These are phyloP conservation scores for Trichosurus vulpecula DNA, from an alignment of 2,797 vertebrate genomes.

Conservation along the genomic window DNA sequence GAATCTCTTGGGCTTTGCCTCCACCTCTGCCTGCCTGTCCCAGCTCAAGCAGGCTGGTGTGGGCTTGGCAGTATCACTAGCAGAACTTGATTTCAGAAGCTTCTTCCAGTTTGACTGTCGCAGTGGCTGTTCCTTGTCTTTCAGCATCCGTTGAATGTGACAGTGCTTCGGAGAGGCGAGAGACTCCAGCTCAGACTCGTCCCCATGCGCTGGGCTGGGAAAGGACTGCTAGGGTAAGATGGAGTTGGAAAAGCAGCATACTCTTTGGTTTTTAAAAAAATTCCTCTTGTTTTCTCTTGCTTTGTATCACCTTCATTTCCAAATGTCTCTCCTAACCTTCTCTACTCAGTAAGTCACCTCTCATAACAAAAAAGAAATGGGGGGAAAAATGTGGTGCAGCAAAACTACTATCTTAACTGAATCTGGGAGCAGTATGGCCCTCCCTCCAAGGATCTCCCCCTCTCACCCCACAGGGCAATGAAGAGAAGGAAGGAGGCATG, in stretches of 20 bases:
- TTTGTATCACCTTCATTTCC: not conserved
- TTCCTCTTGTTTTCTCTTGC: not conserved
- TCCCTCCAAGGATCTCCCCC: not conserved
- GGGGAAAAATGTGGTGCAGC: not conserved
- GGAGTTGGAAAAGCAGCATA: not conserved
- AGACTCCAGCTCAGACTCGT: conserved; percentile 90
- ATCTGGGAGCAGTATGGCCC: not conserved
- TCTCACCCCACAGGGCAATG: not conserved
- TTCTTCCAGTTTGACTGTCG: not conserved
- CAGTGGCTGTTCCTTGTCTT: conserved; percentile 26
- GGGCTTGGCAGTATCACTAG: not conserved
- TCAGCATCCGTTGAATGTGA: conserved; percentile 91
- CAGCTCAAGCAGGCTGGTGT: not conserved
- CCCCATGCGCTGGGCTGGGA: conserved; percentile 93
- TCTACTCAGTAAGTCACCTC: not conserved
- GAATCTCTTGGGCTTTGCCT: not conserved
- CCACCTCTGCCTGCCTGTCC: not conserved
- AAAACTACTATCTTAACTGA: not conserved
- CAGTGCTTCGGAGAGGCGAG: conserved; percentile 89
- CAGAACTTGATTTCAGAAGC: not conserved
- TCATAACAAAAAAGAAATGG: not conserved
- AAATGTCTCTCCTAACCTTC: not conserved
- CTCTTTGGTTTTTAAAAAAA: not conserved
- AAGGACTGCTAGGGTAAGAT: conserved; percentile 93
- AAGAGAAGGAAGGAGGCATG: too few species aligned